phyloP scores from a whole-genome alignment of 2,113 vertebrate species.

The Colaptes auratus region DNA sequence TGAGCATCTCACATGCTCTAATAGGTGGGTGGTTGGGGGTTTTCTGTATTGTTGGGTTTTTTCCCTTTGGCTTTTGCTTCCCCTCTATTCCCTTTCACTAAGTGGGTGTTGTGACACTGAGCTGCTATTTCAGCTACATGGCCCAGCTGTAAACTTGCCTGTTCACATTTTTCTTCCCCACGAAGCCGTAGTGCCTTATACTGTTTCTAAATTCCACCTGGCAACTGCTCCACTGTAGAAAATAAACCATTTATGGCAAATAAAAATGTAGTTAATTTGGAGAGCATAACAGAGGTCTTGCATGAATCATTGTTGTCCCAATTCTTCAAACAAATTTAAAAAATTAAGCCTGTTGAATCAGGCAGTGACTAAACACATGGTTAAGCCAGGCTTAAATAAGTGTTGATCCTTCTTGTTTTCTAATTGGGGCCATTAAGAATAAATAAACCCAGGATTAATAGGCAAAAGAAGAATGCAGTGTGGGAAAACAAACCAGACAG shows the following conservation, averaged over 20 bases:
- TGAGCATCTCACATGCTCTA: neutral
- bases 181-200: neutral
- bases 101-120: neutral
- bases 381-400: neutral
- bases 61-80: neutral
- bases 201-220: neutral
- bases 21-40: neutral
- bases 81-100: neutral
- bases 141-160: neutral
- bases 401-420: neutral
- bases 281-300: neutral
- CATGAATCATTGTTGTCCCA: neutral
- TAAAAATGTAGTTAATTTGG: neutral
- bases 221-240: neutral
- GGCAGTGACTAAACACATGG: neutral
- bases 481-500: neutral
- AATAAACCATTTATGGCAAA: neutral
- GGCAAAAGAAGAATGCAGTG: neutral
- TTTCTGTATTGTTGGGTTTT: no score
- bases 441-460: neutral
- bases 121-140: neutral
- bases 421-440: neutral
- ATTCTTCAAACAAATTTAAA: conserved; percentile 11
- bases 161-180: neutral
- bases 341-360: neutral